phyloP scores from a whole-genome alignment of 2,797 vertebrate species.

The Halcyon badia region DNA sequence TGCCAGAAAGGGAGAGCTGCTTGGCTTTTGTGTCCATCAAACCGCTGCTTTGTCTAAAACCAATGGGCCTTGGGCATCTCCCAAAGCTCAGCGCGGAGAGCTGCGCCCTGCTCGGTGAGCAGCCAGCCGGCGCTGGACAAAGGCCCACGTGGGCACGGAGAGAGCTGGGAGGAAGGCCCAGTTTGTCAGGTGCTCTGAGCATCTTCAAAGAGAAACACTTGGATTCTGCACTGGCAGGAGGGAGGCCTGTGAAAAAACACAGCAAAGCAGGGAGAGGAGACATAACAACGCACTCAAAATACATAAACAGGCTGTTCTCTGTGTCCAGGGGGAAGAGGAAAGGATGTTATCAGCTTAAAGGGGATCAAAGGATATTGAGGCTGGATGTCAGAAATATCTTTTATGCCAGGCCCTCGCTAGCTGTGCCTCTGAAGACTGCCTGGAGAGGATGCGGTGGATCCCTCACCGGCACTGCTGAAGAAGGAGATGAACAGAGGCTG shows the following conservation, averaged over 20 bases:
- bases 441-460: background rate
- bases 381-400: conserved; percentile 17
- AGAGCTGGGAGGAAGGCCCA: background rate
- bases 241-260: background rate
- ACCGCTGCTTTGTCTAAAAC: background rate
- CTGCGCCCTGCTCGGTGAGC: background rate
- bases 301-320: background rate
- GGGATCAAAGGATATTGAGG: conserved; percentile 51
- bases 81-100: background rate
- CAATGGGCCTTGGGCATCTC: background rate
- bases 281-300: background rate
- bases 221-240: background rate
- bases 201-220: background rate
- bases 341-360: conserved; percentile 55
- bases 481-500: background rate
- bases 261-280: background rate
- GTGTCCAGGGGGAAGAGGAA: background rate
- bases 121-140: background rate
- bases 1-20: background rate
- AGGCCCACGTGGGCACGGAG: background rate
- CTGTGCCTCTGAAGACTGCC: background rate
- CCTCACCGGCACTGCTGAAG: background rate
- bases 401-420: background rate
- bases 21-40: background rate
- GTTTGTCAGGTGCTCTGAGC: background rate